These are phyloP conservation scores for Actinemys pallida DNA, from an alignment of 2,113 vertebrate species.

Conservation along the genomic window DNA sequence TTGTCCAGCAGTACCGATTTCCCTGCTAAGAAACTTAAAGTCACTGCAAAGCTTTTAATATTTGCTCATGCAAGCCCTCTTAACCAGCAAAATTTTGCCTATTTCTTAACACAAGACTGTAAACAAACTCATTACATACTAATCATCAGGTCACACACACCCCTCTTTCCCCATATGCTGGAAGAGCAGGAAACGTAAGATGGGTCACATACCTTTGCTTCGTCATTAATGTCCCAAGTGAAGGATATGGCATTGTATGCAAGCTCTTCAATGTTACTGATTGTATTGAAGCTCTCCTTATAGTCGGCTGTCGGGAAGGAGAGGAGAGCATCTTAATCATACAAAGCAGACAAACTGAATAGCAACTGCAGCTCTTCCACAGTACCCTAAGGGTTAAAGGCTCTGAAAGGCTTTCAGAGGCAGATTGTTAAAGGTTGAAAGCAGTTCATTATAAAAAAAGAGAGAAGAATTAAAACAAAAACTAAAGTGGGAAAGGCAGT, in stretches of 20 bases:
- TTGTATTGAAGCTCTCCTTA: conserved; percentile 99
- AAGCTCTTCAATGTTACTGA: conserved; percentile 98
- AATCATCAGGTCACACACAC: conserved; percentile 34
- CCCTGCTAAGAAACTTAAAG: conserved; percentile 51
- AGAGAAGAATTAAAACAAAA: background rate
- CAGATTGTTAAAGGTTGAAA: background rate
- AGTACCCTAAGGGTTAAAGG: background rate
- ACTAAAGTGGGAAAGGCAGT: background rate
- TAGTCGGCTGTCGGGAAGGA: conserved; percentile 89
- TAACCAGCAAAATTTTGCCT: conserved; percentile 44
- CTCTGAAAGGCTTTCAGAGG: background rate
- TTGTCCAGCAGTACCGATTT: conserved; percentile 25
- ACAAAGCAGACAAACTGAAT: background rate
- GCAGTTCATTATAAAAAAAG: background rate
- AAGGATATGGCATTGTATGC: conserved; percentile 98
- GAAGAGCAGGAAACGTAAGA: background rate
- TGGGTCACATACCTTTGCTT: conserved; percentile 90
- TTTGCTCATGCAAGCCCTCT: conserved; percentile 48
- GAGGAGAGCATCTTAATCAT: background rate
- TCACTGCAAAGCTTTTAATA: conserved; percentile 24
- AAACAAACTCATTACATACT: conserved; percentile 59
- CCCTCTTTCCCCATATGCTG: conserved; percentile 10
- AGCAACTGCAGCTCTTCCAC: background rate
- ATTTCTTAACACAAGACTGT: background rate
- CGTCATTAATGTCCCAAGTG: conserved; percentile 98